These are phyloP conservation scores for Rousettus leschenaultii DNA, from an alignment of 2,113 vertebrate genomes.

Conservation along the genomic window DNA sequence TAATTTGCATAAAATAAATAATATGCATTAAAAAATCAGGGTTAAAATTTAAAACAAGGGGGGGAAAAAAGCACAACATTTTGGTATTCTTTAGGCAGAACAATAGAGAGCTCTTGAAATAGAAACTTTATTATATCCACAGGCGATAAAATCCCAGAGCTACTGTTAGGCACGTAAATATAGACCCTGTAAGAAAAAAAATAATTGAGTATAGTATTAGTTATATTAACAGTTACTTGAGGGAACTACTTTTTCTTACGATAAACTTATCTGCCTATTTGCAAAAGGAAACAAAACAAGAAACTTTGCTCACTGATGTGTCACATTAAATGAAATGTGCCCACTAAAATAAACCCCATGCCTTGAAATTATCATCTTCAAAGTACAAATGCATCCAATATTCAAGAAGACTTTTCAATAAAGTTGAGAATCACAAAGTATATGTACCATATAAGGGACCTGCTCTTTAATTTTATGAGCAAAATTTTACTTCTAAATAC, in stretches of 20 bases:
- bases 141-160: conserved; percentile 89
- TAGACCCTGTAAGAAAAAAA: conserved; percentile 82
- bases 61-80: background rate
- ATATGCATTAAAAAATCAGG: conserved; percentile 66
- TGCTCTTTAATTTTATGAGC: background rate
- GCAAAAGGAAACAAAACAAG: background rate
- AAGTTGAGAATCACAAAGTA: background rate
- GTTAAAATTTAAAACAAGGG: conserved; percentile 39
- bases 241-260: background rate
- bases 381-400: background rate
- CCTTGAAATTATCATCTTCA: background rate
- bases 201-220: conserved; percentile 44
- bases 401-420: background rate
- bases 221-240: background rate
- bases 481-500: background rate
- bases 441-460: background rate
- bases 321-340: background rate
- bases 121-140: conserved; percentile 80
- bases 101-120: conserved; percentile 61
- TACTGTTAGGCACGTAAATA: conserved; percentile 89
- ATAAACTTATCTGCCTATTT: background rate
- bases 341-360: background rate
- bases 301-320: background rate
- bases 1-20: conserved; percentile 69
- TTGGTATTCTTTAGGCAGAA: conserved; percentile 56